Evolutionary conservation across 2,797 vertebrate species (phyloP), one percentile per base, ranked within the genome.

Genomic region (Rhincodon typus): DNA sequence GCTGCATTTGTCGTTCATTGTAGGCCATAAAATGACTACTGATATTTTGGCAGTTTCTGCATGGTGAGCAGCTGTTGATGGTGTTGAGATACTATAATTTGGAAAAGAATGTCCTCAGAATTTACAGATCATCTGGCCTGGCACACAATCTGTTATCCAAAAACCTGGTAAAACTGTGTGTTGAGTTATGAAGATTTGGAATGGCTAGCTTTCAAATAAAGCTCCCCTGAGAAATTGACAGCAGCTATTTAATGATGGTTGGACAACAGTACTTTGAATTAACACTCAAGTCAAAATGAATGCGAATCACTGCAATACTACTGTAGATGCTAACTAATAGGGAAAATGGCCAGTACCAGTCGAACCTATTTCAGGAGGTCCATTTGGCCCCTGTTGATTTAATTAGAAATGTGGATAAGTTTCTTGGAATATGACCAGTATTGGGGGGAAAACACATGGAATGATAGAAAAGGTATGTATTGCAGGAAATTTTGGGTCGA

Each of bases 151-250:
- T 62, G 4, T 91, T 67, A 67, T 67, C 38, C 23, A 67, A 93
- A 19, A 84, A 84, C 79, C 79, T 42, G 79, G 21, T 23, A 84
- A 84, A 84, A 15, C 38, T 84, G 38, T 66, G 62, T 66, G 66
- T 93, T 91, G 53, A 62, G 88, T 91, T 67, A 93, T 67, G 90
- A 93, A n/a, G 90, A 67, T 93, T 93, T n/a, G 57, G 62, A 38
- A 93, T n/a, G n/a, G 38, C 90, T 93, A 50, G 62, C 62, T 57
- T 38, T 93, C n/a, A 67, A 66, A 93, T 67, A 93, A 67, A 67
- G 42, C 15, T 66, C 57, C 19, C 57, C 57, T 91, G 23, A 38
- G 57, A 66, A 93, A 67, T 67, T 21, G n/a, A 67, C 19, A 57
- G 15, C 15, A 62, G 34, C 62, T 93, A 93, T 67, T 67, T 93